Percentiles rank a stretch among this genome's conserved stretches.
phyloP scores from a whole-genome alignment of 92 coral and sea anemone genomes.

The Palythoa grandis region DNA sequence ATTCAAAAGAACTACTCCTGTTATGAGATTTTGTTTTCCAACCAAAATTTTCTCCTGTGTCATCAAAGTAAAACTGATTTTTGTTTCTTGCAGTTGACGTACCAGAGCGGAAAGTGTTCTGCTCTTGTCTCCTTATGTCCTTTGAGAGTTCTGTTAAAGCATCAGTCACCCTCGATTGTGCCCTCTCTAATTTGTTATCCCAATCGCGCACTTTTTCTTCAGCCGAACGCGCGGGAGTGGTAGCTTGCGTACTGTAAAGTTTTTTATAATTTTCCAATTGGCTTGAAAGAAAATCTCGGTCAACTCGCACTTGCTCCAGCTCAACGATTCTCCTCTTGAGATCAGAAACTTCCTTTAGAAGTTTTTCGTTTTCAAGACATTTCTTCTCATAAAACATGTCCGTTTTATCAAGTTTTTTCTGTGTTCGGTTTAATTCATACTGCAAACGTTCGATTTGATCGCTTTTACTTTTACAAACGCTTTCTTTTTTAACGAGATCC shows the following conservation, averaged over 20 bases:
- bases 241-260: conserved; percentile 38
- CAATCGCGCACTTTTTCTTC: conserved; percentile 64
- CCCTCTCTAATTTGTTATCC: conserved; percentile 74
- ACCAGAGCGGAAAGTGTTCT: conserved; percentile 48
- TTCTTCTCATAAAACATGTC: conserved; percentile 62
- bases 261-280: conserved; percentile 60
- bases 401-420: conserved; percentile 70
- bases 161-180: conserved; percentile 76
- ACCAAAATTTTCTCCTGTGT: conserved; percentile 29
- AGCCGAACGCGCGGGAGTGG: conserved; percentile 42
- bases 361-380: conserved; percentile 71
- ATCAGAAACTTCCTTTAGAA: conserved; percentile 66
- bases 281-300: conserved; percentile 35
- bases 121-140: conserved; percentile 81
- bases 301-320: conserved; percentile 58
- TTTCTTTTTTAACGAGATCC: conserved; percentile 76
- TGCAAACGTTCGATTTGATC: conserved; percentile 76
- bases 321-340: conserved; percentile 56
- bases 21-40: not conserved
- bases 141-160: conserved; percentile 72
- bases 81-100: conserved; percentile 1
- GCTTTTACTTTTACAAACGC: conserved; percentile 58
- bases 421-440: conserved; percentile 57
- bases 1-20: conserved; percentile 16
- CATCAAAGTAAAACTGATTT: conserved; percentile 48